Evolutionary conservation across 2,888 invertebrate genomes (phyloP).

Genomic region (Tigriopus californicus): DNA sequence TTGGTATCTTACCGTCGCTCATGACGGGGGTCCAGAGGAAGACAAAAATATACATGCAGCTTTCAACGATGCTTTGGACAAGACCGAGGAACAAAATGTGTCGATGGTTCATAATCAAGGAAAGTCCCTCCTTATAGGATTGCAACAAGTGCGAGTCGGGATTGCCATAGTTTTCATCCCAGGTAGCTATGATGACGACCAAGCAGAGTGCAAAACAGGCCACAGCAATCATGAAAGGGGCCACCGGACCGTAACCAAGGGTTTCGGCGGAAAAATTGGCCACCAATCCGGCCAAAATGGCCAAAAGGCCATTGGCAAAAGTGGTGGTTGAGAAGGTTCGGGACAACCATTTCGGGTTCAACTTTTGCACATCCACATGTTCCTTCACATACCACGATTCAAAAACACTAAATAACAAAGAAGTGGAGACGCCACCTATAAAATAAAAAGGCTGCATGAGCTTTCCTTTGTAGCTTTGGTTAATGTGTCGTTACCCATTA

Average conservation of each 20-base stretch:
- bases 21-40: conserved; percentile 41
- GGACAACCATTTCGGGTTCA: conserved; percentile 37
- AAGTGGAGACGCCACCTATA: conserved; percentile 38
- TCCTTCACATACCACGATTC: conserved; percentile 39
- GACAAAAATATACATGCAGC: conserved; percentile 39
- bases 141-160: conserved; percentile 25
- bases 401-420: conserved; percentile 38
- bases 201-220: conserved; percentile 35
- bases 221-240: conserved; percentile 39
- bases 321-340: conserved; percentile 37
- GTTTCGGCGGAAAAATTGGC: conserved; percentile 34
- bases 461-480: no score
- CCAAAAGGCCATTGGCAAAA: conserved; percentile 38
- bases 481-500: conserved; percentile 26
- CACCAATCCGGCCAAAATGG: conserved; percentile 36
- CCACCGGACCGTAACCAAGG: conserved; percentile 33
- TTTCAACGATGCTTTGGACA: conserved; percentile 34
- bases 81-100: conserved; percentile 31
- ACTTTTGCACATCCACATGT: conserved; percentile 36
- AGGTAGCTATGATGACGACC: conserved; percentile 31
- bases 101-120: conserved; percentile 27
- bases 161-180: conserved; percentile 39
- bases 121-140: conserved; percentile 30
- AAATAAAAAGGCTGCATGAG: no score
- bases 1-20: conserved; percentile 25